phyloP scores from a whole-genome alignment of 2,113 vertebrate genomes.

The Mastomys natalensis region DNA sequence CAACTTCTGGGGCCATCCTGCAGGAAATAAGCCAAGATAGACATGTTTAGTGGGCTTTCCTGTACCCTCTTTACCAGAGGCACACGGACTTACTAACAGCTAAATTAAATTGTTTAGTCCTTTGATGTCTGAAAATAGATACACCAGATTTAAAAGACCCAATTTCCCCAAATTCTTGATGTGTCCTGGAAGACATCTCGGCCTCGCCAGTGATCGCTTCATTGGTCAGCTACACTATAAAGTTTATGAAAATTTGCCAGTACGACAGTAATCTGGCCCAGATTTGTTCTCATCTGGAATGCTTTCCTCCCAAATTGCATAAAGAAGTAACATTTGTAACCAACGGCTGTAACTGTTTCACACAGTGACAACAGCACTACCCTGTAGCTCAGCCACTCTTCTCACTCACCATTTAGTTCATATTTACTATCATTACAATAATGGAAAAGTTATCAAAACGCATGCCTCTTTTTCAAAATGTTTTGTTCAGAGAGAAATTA shows the following conservation, averaged over 20 bases:
- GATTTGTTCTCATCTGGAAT: background rate
- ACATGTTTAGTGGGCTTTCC: background rate
- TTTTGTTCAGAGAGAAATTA: conserved; percentile 20
- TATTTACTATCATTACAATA: conserved; percentile 15
- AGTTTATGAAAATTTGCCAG: background rate
- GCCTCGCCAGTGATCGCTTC: background rate
- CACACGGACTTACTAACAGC: background rate
- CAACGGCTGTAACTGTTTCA: background rate
- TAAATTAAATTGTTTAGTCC: background rate
- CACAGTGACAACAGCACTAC: background rate
- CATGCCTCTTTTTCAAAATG: background rate
- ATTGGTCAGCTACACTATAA: background rate
- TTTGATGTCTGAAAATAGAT: conserved; percentile 34
- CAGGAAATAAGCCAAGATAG: conserved; percentile 27
- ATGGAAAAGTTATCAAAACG: conserved; percentile 1
- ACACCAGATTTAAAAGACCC: background rate
- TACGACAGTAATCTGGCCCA: background rate
- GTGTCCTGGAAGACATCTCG: background rate
- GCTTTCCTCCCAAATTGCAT: conserved; percentile 15
- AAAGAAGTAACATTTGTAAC: conserved; percentile 24
- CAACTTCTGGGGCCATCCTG: conserved; percentile 99
- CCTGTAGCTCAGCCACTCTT: background rate
- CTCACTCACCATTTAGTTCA: conserved; percentile 34
- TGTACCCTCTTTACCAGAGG: background rate
- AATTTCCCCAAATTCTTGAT: background rate